Conservation (phyloP, 2,888 invertebrate species). For the Ernsta delagoae region DNA sequence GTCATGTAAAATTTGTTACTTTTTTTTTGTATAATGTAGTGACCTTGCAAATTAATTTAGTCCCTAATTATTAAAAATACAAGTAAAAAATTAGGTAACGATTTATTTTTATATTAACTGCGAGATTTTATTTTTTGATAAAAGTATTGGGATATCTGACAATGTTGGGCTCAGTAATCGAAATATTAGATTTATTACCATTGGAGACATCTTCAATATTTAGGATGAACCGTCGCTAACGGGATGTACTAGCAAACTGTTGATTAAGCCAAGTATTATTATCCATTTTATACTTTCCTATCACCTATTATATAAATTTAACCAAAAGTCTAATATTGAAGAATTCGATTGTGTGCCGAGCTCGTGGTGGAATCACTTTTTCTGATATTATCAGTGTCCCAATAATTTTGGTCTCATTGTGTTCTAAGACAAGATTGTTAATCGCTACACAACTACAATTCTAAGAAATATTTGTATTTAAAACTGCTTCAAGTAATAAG, state of each 20-base stretch:
- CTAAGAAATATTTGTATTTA: constrained; percentile 21
- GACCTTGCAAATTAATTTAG: too few species aligned
- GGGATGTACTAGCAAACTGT: constrained; percentile 73
- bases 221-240: constrained; percentile 69
- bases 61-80: too few species aligned
- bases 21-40: too few species aligned
- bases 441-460: constrained; percentile 29
- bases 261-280: constrained; percentile 60
- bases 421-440: constrained; percentile 26
- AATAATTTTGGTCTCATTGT: constrained; percentile 39
- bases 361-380: constrained; percentile 55
- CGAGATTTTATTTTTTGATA: too few species aligned
- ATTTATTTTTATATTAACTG: too few species aligned
- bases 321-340: constrained; percentile 62
- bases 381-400: constrained; percentile 42
- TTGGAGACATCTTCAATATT: constrained; percentile 62
- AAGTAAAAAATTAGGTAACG: too few species aligned
- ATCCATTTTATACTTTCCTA: constrained; percentile 79
- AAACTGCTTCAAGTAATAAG: constrained; percentile 3
- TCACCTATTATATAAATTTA: constrained; percentile 75
- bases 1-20: too few species aligned
- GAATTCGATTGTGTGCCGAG: constrained; percentile 46
- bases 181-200: constrained; percentile 53
- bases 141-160: too few species aligned
- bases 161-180: too few species aligned